Evolutionary conservation across 2,113 vertebrate genomes (phyloP), one percentile per base, ranked within the genome.

Genomic region (Paradoxurus hermaphroditus): DNA sequence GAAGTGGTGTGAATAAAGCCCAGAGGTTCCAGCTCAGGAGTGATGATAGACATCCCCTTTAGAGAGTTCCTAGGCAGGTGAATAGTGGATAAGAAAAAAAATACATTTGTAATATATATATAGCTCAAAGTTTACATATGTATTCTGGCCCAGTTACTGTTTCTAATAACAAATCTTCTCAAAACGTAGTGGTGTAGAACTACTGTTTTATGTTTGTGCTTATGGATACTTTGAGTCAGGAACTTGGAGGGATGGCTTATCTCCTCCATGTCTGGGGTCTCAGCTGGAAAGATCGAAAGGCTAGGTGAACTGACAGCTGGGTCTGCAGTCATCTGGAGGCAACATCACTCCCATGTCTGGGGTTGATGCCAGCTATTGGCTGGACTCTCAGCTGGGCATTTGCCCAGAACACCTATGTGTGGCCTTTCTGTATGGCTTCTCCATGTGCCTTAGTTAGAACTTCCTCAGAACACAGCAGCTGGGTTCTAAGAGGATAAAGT

Each of bases 271-370:
- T 82, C 10, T 78, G 59, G 36, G 34, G 4, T n/a, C 82, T 89
- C 78, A 53, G 46, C 44, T 96, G 59, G 51, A 73, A 87, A 92
- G 59, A 51, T 12, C 14, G 21, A 36, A 44, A 78, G 89, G 25
- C 91, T 85, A 63, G 82, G 72, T 44, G 27, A 56, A 89, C 86
- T 86, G 73, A 51, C 89, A 93, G 62, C 46, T 91, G 95, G 41
- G 34, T 82, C n/a, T 85, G 62, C 70, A 88, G 49, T 90, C 56
- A 25, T 59, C 44, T 1, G 89, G 18, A 46, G 41, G 68, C n/a
- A 82, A 4, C 15, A n/a, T 90, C 18, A 23, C 53, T 91, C 27
- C 51, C 34, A 1, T 25, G 36, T 53, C 49, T 92, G 27, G 49
- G 78, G 41, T 36, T 19, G 90, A 91, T 59, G 49, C 67, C 73